Percentiles rank a stretch among this genome's conserved stretches.
Conservation (phyloP, 2,797 vertebrate genomes). For the Sitta carolinensis region DNA sequence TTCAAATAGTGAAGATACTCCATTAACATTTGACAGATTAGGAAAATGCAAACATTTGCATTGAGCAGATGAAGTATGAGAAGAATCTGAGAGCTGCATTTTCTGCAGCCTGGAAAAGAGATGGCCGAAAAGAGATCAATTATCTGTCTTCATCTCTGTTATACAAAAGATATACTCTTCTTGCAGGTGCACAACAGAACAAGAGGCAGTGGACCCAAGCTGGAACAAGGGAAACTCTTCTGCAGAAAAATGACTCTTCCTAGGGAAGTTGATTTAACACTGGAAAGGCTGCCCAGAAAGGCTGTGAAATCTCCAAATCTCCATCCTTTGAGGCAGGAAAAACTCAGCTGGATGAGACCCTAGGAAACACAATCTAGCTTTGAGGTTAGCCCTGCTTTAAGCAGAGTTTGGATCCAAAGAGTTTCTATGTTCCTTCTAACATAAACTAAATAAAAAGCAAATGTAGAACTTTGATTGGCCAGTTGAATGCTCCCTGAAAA, state of each 20-base stretch:
- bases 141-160: background rate
- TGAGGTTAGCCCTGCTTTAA: background rate
- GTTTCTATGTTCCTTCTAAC: background rate
- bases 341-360: background rate
- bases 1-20: background rate
- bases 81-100: background rate
- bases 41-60: background rate
- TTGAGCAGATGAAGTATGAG: background rate
- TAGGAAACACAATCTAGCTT: background rate
- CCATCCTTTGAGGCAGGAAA: background rate
- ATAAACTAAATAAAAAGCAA: background rate
- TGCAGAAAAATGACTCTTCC: background rate
- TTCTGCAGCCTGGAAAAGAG: background rate
- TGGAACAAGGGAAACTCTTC: background rate
- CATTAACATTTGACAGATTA: background rate
- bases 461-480: background rate
- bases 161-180: background rate
- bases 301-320: background rate
- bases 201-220: background rate
- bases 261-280: background rate
- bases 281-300: background rate
- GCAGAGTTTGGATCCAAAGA: background rate
- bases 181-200: background rate
- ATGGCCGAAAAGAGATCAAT: background rate
- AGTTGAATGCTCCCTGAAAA: fast-evolving